These are phyloP conservation scores for Galleria mellonella DNA, from an alignment of 1,140 invertebrate species.

Conservation along the genomic window DNA sequence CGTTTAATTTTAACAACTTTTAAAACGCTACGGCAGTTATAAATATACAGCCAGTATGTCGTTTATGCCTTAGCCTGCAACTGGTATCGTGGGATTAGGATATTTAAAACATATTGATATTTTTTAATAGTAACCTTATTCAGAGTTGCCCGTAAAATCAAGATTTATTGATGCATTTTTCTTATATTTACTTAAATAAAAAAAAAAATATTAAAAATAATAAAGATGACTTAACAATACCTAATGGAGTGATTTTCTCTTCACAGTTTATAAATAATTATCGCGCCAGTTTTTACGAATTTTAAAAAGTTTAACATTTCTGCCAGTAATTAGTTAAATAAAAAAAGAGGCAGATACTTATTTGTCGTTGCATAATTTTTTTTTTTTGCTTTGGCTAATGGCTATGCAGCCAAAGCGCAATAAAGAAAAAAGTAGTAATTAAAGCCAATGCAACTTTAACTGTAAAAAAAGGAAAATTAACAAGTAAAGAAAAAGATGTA, in stretches of 20 bases:
- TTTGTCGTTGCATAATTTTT: too few relatives aligned
- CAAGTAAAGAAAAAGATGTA: not conserved
- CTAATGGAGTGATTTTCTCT: not conserved
- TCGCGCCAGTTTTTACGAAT: too few relatives aligned
- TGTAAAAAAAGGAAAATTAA: not conserved
- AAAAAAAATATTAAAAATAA: not conserved
- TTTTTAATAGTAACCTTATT: not conserved
- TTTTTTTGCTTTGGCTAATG: too few relatives aligned
- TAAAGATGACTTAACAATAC: too few relatives aligned
- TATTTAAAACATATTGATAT: not conserved
- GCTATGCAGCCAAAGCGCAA: too few relatives aligned
- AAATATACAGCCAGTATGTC: not conserved
- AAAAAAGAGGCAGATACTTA: not conserved
- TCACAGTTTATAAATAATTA: too few relatives aligned
- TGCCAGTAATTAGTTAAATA: too few relatives aligned
- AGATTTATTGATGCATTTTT: not conserved
- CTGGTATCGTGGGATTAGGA: not conserved
- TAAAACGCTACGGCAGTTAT: not conserved
- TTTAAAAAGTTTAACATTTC: too few relatives aligned
- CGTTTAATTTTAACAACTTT: not conserved
- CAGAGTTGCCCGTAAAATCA: not conserved
- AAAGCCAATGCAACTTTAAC: too few relatives aligned
- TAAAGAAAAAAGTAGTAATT: too few relatives aligned
- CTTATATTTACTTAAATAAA: not conserved
- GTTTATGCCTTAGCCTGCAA: not conserved